These are phyloP conservation scores for Mesorhabditis spiculigera DNA, from an alignment of 2,888 invertebrate genomes.

Conservation along the genomic window DNA sequence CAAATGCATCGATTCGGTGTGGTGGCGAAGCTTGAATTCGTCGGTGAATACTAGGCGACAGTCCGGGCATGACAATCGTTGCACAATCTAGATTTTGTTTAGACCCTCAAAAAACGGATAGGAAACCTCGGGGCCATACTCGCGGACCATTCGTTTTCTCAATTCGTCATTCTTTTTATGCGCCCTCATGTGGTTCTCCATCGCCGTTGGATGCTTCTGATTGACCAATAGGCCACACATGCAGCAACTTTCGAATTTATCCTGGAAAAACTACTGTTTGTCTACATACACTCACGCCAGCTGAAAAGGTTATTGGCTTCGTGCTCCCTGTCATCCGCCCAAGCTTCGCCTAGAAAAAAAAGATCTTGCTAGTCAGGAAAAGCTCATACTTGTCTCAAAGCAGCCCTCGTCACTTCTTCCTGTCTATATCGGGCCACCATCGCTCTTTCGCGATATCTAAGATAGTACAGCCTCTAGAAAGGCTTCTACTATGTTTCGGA, in stretches of 20 bases:
- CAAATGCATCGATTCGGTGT: slow-evolving; percentile 35
- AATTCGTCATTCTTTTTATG: slow-evolving; percentile 50
- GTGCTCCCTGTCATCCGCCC: slow-evolving; percentile 15
- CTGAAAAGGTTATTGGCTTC: neutral
- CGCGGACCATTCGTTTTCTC: slow-evolving; percentile 27
- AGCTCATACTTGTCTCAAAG: neutral
- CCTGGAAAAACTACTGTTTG: neutral
- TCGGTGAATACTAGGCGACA: slow-evolving; percentile 46
- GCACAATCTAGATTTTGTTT: slow-evolving; percentile 24
- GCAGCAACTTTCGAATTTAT: slow-evolving; percentile 32
- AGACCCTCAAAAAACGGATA: neutral
- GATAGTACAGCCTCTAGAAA: slow-evolving; percentile 18
- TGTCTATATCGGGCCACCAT: slow-evolving; percentile 12
- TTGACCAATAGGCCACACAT: slow-evolving; percentile 46
- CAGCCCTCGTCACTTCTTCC: neutral
- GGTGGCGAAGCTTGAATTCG: slow-evolving; percentile 30
- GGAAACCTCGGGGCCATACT: slow-evolving; percentile 33
- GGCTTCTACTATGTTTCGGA: slow-evolving; percentile 6
- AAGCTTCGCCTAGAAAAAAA: slow-evolving; percentile 16
- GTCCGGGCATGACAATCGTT: slow-evolving; percentile 37
- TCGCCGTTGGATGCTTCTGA: slow-evolving; percentile 38
- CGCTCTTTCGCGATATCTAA: slow-evolving; percentile 18
- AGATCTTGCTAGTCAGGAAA: neutral
- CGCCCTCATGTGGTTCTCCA: slow-evolving; percentile 44
- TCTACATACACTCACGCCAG: neutral